Evolutionary conservation across 2,113 vertebrate genomes (phyloP), one percentile per base, ranked within the genome.

Genomic region (Lipotes vexillifer): DNA sequence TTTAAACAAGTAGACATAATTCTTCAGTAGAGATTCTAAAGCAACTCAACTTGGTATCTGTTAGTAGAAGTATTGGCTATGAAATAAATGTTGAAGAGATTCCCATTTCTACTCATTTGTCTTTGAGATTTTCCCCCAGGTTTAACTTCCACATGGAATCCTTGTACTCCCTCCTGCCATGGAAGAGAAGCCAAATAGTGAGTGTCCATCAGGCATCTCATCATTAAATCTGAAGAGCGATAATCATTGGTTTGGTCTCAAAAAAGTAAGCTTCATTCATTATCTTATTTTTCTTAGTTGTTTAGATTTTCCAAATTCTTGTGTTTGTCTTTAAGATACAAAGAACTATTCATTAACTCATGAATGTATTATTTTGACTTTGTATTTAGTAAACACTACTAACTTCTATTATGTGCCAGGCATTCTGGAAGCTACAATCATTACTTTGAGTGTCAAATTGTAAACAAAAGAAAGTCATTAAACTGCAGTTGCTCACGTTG

Each of bases 391-490:
- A 31, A 88, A 63, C 25, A 57, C 65, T 57, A 83, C 52, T 88
- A 96, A 71, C 41, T 91, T 63, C 12, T 69, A 41, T 55, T 65
- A 83, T 27, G 14, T 80, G 25, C 25, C 66, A 57, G 25, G n/a
- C 12, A 80, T 20, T 90, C 68, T 88, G 68, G 25, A 63, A 95
- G 31, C 52, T 31, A 61, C 10, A 90, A 46, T 65, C 15, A 59
- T 88, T 88, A 52, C 31, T 94, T 59, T 83, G 33, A 55, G 1
- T 52, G 25, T 86, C 81, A 86, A 72, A 52, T 83, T 75, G 72
- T 15, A 95, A 95, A 90, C 27, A 75, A 68, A 93, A 78, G 5
- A 78, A 94, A 95, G 23, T 81, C 85, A 91, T 46, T 74, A 87
- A 33, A 57, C 15, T 78, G 83, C 49, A 89, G 15, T 75, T 85